A percentile compares a stretch with the other conserved stretches of the same genome.
Conservation (phyloP, 1,140 invertebrate genomes). For the Cyclina sinensis region DNA sequence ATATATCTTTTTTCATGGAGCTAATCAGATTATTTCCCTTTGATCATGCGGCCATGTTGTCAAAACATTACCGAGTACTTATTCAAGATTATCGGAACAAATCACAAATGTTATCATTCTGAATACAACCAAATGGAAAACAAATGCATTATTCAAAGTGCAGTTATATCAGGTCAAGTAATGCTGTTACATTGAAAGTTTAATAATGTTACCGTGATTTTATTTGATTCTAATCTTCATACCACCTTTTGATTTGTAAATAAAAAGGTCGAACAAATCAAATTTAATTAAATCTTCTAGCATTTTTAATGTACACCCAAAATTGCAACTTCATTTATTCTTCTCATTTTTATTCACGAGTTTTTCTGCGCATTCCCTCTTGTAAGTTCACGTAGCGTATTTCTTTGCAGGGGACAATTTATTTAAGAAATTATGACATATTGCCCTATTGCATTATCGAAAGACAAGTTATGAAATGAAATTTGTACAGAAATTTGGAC, state of each 20-base stretch:
- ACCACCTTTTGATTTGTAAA: background rate
- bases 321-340: too few relatives aligned
- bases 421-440: constrained; percentile 17
- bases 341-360: too few relatives aligned
- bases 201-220: background rate
- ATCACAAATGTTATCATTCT: constrained; percentile 5
- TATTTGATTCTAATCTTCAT: constrained; percentile 3
- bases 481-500: background rate
- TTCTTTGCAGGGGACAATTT: constrained; percentile 17
- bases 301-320: too few relatives aligned
- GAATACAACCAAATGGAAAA: background rate
- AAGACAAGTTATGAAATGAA: background rate
- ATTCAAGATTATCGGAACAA: background rate
- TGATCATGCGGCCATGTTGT: background rate
- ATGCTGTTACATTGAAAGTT: background rate
- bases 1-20: background rate
- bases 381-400: too few relatives aligned
- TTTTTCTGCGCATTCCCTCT: too few relatives aligned
- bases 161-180: background rate
- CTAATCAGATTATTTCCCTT: constrained; percentile 34
- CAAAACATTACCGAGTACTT: constrained; percentile 19
- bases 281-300: too few relatives aligned
- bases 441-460: background rate
- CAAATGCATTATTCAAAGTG: constrained; percentile 21
- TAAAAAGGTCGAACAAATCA: too few relatives aligned